These are phyloP conservation scores for Aspidiotus destructor DNA, from an alignment of 2,888 invertebrate species.

Conservation along the genomic window DNA sequence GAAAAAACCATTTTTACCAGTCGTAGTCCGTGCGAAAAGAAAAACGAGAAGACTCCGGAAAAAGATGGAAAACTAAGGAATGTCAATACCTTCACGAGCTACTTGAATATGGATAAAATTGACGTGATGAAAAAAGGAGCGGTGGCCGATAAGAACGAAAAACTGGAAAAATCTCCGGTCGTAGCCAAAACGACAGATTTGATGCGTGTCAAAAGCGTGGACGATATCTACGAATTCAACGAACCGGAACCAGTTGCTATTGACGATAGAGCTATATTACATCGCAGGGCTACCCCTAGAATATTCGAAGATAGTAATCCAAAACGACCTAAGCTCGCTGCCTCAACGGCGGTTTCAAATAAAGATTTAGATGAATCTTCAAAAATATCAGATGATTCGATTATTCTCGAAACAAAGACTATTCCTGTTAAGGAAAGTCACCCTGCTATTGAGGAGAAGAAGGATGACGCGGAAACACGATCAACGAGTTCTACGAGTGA, in stretches of 20 bases:
- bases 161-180: background rate
- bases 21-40: slow-evolving; percentile 5
- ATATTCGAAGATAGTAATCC: slow-evolving; percentile 15
- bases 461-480: background rate
- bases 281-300: slow-evolving; percentile 10
- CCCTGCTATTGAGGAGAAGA: background rate
- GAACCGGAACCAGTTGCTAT: slow-evolving; percentile 26
- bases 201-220: background rate
- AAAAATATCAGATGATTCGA: slow-evolving; percentile 1
- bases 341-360: slow-evolving; percentile 4
- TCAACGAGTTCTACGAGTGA: background rate
- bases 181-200: background rate
- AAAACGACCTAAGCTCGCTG: slow-evolving; percentile 8
- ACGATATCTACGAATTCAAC: slow-evolving; percentile 27
- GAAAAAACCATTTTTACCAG: slow-evolving; percentile 28
- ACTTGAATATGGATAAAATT: slow-evolving; percentile 27
- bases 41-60: slow-evolving; percentile 14
- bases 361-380: slow-evolving; percentile 10
- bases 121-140: slow-evolving; percentile 13
- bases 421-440: background rate
- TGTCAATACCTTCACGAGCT: slow-evolving; percentile 19
- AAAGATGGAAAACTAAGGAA: slow-evolving; percentile 18
- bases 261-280: slow-evolving; percentile 21
- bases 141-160: slow-evolving; percentile 1
- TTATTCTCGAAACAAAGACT: background rate